Evolutionary conservation across 2,797 vertebrate species (phyloP), one percentile per base, ranked within the genome.

Genomic region (Agapornis canus): DNA sequence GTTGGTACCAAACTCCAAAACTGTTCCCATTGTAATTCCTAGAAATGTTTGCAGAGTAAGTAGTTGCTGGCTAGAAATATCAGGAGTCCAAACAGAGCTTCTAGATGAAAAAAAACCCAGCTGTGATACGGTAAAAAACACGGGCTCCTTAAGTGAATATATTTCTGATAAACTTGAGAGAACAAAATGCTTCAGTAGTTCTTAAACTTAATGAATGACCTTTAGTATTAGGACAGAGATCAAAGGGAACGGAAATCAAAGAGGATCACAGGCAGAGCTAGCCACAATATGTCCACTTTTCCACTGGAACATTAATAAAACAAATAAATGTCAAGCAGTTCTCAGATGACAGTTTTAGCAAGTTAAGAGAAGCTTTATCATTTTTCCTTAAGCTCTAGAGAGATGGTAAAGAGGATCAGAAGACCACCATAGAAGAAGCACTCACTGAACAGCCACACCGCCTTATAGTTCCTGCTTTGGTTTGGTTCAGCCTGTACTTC

Each of bases 161-260:
- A 54, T 75, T 72, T 88, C n/a, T 90, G 51, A 25, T 42, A 72
- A 35, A 72, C 61, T 48, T 47, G 47, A 66, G 51, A 71, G 39
- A 82, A 86, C 3, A 29, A 59, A 84, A 84, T 45, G 6, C 54
- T 90, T 77, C 23, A 35, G 16, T 59, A 71, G 31, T 69, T 92
- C 48, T 68, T 71, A 19, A 85, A 64, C 85, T 89, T 93, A 79
- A 63, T 70, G 48, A 45, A 3, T 59, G 75, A 89, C 51, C 48
- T 77, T 93, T 80, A 43, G 22, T 75, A n/a, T 80, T 82, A n/a
- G 43, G 68, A 64, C 56, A 71, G 45, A 89, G 48, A 89, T 75
- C 60, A 95, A 90, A 91, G 37, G 51, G 40, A 85, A 66, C 11
- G 82, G 87, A 95, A 89, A 86, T 70, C 75, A 89, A 89, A 92